Evolutionary conservation across 2,797 vertebrate species (phyloP).

Genomic region (Numenius phaeopus): DNA sequence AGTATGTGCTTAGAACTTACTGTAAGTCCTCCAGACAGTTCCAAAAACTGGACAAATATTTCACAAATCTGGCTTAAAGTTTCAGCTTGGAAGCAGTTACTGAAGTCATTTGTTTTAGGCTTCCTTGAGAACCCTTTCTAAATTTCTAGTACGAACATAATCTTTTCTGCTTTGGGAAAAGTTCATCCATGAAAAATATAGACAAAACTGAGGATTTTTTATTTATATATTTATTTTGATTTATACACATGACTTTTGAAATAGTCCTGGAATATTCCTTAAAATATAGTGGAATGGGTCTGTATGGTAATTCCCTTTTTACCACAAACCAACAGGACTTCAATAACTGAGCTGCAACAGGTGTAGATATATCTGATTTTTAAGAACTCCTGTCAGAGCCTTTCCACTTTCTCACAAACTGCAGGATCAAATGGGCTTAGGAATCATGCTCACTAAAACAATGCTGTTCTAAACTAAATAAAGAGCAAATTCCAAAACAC

Average conservation of each 20-base stretch:
- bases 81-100: not conserved
- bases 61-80: not conserved
- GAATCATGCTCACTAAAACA: not conserved
- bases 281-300: not conserved
- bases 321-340: not conserved
- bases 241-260: not conserved
- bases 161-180: not conserved
- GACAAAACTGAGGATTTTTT: not conserved
- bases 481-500: conserved; percentile 55
- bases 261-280: not conserved
- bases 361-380: conserved; percentile 27
- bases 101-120: not conserved
- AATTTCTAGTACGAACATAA: not conserved
- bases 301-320: not conserved
- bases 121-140: not conserved
- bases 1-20: not conserved
- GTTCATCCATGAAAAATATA: not conserved
- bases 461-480: conserved; percentile 6
- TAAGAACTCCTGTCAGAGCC: not conserved
- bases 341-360: conserved; percentile 28
- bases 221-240: conserved; percentile 35
- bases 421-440: conserved; percentile 8
- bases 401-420: conserved; percentile 37
- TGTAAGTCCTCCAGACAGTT: not conserved
- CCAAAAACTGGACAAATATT: not conserved